Base-by-base conservation (phyloP, 2,113 vertebrate genomes). In the Syngnathus floridae region DNA sequence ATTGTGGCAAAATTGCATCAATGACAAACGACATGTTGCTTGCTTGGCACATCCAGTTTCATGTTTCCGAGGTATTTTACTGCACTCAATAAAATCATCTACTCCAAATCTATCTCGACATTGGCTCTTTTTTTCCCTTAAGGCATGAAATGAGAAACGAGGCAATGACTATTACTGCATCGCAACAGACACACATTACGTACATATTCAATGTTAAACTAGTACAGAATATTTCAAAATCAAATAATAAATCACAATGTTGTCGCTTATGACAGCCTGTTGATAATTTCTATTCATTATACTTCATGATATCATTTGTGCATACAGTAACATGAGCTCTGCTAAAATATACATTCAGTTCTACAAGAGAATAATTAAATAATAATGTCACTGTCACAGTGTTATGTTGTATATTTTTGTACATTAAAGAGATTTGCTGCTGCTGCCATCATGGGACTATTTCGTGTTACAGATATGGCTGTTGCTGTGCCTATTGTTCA, bases 121-220 rank as follows among this genome's bases (percentile, higher is more conserved):
- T 7, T 36, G 31, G 31, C 45, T 19, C 1, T 48, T 48, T 48
- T 21, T 54, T 26, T 12, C 35, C 46, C 78, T 78, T 80, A 84
- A 87, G 82, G 83, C 86, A 56, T 81, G 79, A 37, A 78, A 80
- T 65, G 73, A 77, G 48, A 67, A 38, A 73, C 7, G 69, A 84
- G 78, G 78, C 75, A 66, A 73, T 68, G 2, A 36, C 59, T 22
- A 66, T 58, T 62, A 73, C 81, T 71, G 75, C 73, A 73, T 73
- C 9, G 36, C 22, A 56, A 77, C 57, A 35, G 31, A 76, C 73
- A 61, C 37, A 60, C 21, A 45, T 16, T 37, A 38, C 31, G 38
- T 16, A 12, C 62, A 10, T 31, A 35, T 56, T 35, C 54, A 56
- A 35, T 56, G 3, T 31, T 31, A 52, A 14, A 35, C 8, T 35